A percentile compares a stretch with the other conserved stretches of the same genome.
These are phyloP conservation scores for Borostomias antarcticus DNA, from an alignment of 2,797 vertebrate genomes.

Conservation along the genomic window DNA sequence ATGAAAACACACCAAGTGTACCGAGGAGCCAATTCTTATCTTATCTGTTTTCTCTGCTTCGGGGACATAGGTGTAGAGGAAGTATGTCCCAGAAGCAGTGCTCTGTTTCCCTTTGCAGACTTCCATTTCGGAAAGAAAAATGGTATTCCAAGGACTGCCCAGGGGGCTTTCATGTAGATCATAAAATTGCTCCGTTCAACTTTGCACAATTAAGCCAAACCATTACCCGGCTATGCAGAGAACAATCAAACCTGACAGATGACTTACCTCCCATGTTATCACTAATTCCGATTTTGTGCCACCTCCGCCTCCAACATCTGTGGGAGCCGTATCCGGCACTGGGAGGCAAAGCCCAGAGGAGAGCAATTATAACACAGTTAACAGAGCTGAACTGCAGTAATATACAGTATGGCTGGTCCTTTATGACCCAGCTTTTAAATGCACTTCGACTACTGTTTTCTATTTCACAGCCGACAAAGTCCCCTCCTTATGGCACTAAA, in stretches of 20 bases:
- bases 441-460: conserved; percentile 38
- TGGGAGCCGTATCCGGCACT: conserved; percentile 92
- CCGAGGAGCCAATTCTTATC: conserved; percentile 15
- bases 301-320: conserved; percentile 93
- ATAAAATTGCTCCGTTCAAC: conserved; percentile 74
- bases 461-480: conserved; percentile 41
- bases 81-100: conserved; percentile 51
- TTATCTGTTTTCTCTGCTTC: conserved; percentile 37
- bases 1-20: conserved; percentile 26
- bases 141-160: conserved; percentile 47
- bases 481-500: conserved; percentile 34
- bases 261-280: conserved; percentile 98
- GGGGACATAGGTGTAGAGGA: conserved; percentile 51
- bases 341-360: conserved; percentile 67
- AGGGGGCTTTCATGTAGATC: conserved; percentile 56
- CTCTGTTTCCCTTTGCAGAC: conserved; percentile 45
- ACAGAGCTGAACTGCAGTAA: conserved; percentile 56
- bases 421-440: conserved; percentile 32
- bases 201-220: conserved; percentile 81
- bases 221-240: conserved; percentile 61
- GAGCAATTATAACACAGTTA: conserved; percentile 62
- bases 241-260: conserved; percentile 73
- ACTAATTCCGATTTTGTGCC: conserved; percentile 96
- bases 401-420: conserved; percentile 34
- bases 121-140: conserved; percentile 57